These are phyloP conservation scores for Passer montanus DNA, from an alignment of 2,113 vertebrate species.

Conservation along the genomic window DNA sequence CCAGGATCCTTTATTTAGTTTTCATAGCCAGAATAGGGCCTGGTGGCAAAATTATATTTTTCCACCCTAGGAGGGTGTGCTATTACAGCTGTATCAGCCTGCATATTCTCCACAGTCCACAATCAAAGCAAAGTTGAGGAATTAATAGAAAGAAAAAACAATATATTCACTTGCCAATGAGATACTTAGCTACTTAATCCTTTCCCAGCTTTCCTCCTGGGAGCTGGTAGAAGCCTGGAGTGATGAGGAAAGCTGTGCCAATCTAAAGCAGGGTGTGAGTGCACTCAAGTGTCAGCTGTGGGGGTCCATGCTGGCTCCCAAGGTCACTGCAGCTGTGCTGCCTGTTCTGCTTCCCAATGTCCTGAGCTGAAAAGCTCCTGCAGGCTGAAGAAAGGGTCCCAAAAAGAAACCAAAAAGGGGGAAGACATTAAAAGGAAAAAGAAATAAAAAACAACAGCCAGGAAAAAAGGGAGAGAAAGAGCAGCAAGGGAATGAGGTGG, in stretches of 20 bases:
- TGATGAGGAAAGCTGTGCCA: not conserved
- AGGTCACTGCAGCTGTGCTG: not conserved
- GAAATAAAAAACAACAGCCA: not conserved
- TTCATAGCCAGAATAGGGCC: conserved; percentile 10
- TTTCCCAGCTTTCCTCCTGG: not conserved
- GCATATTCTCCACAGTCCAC: not conserved
- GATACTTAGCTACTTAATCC: conserved; percentile 26
- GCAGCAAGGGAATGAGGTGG: not conserved
- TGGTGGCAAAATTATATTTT: conserved; percentile 35
- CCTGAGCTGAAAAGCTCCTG: not conserved
- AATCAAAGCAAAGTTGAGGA: conserved; percentile 19
- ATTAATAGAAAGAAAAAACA: not conserved
- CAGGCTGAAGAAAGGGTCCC: not conserved
- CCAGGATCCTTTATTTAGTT: conserved; percentile 44
- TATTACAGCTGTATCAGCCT: conserved; percentile 24
- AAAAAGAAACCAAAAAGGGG: not conserved
- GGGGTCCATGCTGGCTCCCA: not conserved
- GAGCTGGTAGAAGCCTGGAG: not conserved
- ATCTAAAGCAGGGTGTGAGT: not conserved
- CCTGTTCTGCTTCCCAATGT: not conserved
- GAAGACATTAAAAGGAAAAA: not conserved
- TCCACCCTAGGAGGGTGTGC: not conserved
- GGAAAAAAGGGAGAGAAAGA: not conserved
- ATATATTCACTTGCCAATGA: not conserved
- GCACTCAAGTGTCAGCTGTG: accelerated